Conservation (phyloP, 1,140 invertebrate species). For the Drosophila sproati region DNA sequence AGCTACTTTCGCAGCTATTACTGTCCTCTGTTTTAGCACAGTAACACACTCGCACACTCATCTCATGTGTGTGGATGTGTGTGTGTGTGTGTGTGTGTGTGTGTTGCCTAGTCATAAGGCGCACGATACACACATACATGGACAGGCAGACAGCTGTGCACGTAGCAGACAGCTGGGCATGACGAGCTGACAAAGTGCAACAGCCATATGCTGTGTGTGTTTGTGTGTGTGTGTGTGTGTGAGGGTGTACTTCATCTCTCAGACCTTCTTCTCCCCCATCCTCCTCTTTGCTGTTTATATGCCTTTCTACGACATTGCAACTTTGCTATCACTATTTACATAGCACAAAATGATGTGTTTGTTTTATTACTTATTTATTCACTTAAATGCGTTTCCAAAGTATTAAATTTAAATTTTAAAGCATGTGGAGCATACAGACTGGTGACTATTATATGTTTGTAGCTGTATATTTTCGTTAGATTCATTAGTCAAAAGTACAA, state of each 20-base stretch:
- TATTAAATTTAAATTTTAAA: constrained; percentile 13
- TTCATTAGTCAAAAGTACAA: too few species aligned
- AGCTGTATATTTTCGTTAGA: too few species aligned
- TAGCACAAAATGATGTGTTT: constrained; percentile 44
- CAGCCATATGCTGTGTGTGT: constrained; percentile 33
- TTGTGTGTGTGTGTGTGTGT: too few species aligned
- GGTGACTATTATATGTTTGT: too few species aligned
- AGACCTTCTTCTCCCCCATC: neutral
- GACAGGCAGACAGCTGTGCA: constrained; percentile 63
- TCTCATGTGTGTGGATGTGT: constrained; percentile 12
- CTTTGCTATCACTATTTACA: constrained; percentile 32
- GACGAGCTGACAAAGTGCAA: constrained; percentile 80
- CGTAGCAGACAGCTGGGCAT: constrained; percentile 72
- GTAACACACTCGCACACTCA: constrained; percentile 58
- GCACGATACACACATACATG: constrained; percentile 18
- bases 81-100: constrained; percentile 1
- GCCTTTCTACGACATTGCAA: neutral
- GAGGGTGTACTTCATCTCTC: too few species aligned
- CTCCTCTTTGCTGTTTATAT: neutral
- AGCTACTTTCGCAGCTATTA: constrained; percentile 71
- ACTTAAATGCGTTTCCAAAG: constrained; percentile 33
- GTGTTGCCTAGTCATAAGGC: constrained; percentile 49
- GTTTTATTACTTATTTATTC: constrained; percentile 20
- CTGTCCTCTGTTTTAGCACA: constrained; percentile 61
- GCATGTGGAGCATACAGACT: neutral